Conservation (phyloP, 2,797 vertebrate species). For the Gymnocypris eckloni region DNA sequence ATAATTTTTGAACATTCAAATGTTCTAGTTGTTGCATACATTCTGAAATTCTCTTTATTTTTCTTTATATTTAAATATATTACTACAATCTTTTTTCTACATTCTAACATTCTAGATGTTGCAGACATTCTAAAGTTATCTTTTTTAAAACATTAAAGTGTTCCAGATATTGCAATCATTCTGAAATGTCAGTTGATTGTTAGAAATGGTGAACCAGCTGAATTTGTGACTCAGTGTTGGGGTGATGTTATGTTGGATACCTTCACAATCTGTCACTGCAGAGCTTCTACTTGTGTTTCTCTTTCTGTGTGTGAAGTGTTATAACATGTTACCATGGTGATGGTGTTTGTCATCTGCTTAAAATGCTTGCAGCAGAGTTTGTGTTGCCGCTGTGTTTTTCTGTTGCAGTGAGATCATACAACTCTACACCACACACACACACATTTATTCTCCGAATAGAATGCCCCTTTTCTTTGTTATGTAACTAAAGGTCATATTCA, state of each 20-base stretch:
- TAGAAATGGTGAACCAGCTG: background rate
- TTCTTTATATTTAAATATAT: background rate
- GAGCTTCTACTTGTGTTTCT: background rate
- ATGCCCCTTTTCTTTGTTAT: background rate
- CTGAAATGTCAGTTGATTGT: background rate
- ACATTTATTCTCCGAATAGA: background rate
- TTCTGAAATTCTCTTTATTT: background rate
- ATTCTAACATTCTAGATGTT: background rate
- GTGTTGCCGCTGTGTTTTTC: background rate
- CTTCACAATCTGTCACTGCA: background rate
- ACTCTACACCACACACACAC: background rate
- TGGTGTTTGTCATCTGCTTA: constrained; percentile 20
- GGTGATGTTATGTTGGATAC: background rate
- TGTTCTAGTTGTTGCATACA: background rate
- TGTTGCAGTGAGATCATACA: background rate
- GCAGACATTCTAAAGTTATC: background rate
- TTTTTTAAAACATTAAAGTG: background rate
- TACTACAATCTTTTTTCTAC: background rate
- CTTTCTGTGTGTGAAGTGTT: constrained; percentile 7
- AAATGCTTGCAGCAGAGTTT: constrained; percentile 6
- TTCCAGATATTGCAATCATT: background rate
- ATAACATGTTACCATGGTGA: constrained; percentile 6
- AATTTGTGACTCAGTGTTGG: background rate
- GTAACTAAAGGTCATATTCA: constrained; percentile 2
- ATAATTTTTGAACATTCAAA: background rate